Evolutionary conservation across 2,797 vertebrate genomes (phyloP), one percentile per base, ranked within the genome.

Genomic region (Clarias laeviceps): DNA sequence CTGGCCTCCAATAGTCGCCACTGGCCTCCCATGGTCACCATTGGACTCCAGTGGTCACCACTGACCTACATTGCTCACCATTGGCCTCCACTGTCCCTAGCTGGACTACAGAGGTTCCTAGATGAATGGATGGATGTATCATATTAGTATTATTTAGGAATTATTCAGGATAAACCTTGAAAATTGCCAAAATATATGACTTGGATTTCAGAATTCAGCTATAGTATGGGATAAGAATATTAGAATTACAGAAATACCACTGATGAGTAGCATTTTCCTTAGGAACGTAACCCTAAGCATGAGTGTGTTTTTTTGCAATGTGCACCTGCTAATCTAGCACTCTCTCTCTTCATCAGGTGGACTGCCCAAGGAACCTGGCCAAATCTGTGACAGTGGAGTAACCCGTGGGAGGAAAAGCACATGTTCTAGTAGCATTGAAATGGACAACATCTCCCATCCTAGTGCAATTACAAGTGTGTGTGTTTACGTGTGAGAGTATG

Each of bases 381-480:
- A 99, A 99, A 92, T 99, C 98, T 90, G 98, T 99, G 88, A 99
- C 98, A 0, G 98, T 99, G 92, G 97, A 99, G 90, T 99, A 95
- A 93, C 90, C 29, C 29, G n/a, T 29, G 14, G 32, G 56, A 45
- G 62, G 59, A 90, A 74, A 64, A 59, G 74, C 64, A 79, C 50
- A 76, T 34, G 61, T 54, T 88, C 88, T 82, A 72, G 81, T 82
- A 64, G 74, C 14, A 57, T 50, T 79, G 73, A 84, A 66, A 68
- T 85, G 34, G 34, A 86, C 40, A 81, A 85, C 15, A 74, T n/a
- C 66, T 83, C 74, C 77, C 89, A 91, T 92, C 90, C 88, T 85
- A 92, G 93, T 94, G 92, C 93, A 94, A 94, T 92, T 90, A 74
- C 70, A 83, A 86, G 89, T 91, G 94, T 91, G 90, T 85, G 86